phyloP scores from a whole-genome alignment of 2,888 invertebrate genomes.

The Drosophila yooni region DNA sequence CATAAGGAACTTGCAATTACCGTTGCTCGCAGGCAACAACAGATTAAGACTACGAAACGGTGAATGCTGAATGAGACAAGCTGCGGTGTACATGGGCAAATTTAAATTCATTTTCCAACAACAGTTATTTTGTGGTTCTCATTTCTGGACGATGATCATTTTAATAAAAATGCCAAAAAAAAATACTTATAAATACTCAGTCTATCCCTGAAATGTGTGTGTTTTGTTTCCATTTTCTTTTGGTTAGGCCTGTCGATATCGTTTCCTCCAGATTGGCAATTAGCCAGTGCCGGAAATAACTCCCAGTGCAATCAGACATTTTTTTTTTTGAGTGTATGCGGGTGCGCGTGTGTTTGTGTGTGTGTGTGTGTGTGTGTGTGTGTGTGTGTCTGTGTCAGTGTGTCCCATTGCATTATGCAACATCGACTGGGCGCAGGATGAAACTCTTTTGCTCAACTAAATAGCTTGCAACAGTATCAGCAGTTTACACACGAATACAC shows the following conservation, averaged over 20 bases:
- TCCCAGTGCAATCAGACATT: neutral
- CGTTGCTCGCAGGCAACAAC: too few relatives aligned
- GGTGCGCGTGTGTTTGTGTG: too few relatives aligned
- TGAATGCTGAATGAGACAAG: too few relatives aligned
- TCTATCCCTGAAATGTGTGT: neutral
- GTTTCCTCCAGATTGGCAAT: neutral
- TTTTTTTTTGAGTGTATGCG: neutral
- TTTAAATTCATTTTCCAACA: too few relatives aligned
- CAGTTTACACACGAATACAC: constrained; percentile 11
- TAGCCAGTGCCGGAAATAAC: neutral
- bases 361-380: constrained; percentile 16
- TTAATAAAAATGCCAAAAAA: constrained; percentile 3
- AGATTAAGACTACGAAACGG: too few relatives aligned
- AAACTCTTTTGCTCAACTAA: constrained; percentile 66
- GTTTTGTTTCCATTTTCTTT: too few relatives aligned
- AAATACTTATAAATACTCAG: fast-evolving
- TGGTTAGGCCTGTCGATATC: neutral
- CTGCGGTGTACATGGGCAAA: too few relatives aligned
- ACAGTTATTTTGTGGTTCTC: too few relatives aligned
- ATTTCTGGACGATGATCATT: constrained; percentile 29
- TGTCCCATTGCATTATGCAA: constrained; percentile 60
- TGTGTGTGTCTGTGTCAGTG: neutral
- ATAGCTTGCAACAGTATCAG: constrained; percentile 61
- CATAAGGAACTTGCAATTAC: too few relatives aligned
- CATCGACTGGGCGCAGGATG: constrained; percentile 30